A percentile compares a stretch with the other conserved stretches of the same genome.
Conservation (phyloP, 2,888 invertebrate genomes). For the Sussaba pulchella region DNA sequence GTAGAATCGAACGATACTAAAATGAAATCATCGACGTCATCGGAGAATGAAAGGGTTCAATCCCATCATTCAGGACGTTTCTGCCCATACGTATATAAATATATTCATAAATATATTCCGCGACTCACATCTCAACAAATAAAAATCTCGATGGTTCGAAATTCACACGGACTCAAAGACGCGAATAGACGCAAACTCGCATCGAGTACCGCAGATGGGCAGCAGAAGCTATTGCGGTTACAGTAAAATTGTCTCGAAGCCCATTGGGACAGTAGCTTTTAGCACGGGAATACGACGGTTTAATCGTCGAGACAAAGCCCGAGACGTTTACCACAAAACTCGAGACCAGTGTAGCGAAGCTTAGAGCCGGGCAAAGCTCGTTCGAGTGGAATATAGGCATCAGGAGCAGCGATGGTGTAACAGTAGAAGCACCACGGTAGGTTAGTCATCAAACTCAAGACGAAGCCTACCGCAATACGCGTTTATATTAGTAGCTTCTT, state of each 20-base stretch:
- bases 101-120: no score
- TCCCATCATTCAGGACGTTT: no score
- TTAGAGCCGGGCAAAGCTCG: constrained; percentile 35
- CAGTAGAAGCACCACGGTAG: constrained; percentile 46
- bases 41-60: no score
- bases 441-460: constrained; percentile 50
- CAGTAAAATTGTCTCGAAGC: constrained; percentile 12
- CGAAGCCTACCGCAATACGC: constrained; percentile 56
- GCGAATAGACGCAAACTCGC: no score
- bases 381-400: not conserved
- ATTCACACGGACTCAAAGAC: no score
- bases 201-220: not conserved
- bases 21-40: no score
- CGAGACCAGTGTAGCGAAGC: constrained; percentile 36
- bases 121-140: no score
- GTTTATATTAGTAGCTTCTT: constrained; percentile 60
- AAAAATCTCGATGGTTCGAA: no score
- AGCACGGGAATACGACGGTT: constrained; percentile 14
- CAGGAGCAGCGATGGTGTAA: constrained; percentile 29
- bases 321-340: constrained; percentile 34
- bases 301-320: constrained; percentile 8
- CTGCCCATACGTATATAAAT: no score
- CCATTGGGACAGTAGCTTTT: constrained; percentile 23
- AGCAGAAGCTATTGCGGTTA: constrained; percentile 41
- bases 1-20: no score